Evolutionary conservation across 2,888 invertebrate genomes (phyloP).

Genomic region (Lacanobia oleracea): DNA sequence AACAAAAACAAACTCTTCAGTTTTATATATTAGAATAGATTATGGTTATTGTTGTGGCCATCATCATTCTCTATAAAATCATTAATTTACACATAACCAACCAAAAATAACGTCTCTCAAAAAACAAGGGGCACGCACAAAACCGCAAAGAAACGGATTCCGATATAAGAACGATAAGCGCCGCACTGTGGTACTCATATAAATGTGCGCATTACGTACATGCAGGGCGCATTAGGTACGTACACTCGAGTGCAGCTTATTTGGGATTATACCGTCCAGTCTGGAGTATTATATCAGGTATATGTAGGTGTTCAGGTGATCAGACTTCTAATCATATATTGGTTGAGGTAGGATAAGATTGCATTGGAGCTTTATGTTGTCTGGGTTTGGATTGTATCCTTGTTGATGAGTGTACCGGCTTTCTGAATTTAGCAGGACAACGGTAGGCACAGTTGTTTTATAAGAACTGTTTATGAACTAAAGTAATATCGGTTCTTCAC

Average conservation of each 20-base stretch:
- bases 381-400: background rate
- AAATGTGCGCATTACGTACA: conserved; percentile 71
- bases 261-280: conserved; percentile 38
- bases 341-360: conserved; percentile 4
- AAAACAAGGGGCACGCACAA: conserved; percentile 68
- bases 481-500: no score
- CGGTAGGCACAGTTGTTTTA: no score
- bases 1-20: no score
- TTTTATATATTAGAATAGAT: no score
- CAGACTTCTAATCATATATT: conserved; percentile 31
- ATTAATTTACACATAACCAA: no score
- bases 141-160: conserved; percentile 52
- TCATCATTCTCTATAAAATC: no score
- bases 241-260: conserved; percentile 40
- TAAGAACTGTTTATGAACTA: no score
- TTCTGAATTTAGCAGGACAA: background rate
- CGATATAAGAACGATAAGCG: conserved; percentile 77
- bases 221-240: conserved; percentile 24
- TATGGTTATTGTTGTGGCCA: no score
- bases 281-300: conserved; percentile 21
- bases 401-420: background rate
- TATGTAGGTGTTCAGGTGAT: background rate
- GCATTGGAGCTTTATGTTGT: background rate
- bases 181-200: conserved; percentile 75
- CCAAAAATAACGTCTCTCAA: conserved; percentile 13